These are phyloP conservation scores for Aphelenchoides avenae DNA, from an alignment of 1,140 invertebrate genomes.

Conservation along the genomic window DNA sequence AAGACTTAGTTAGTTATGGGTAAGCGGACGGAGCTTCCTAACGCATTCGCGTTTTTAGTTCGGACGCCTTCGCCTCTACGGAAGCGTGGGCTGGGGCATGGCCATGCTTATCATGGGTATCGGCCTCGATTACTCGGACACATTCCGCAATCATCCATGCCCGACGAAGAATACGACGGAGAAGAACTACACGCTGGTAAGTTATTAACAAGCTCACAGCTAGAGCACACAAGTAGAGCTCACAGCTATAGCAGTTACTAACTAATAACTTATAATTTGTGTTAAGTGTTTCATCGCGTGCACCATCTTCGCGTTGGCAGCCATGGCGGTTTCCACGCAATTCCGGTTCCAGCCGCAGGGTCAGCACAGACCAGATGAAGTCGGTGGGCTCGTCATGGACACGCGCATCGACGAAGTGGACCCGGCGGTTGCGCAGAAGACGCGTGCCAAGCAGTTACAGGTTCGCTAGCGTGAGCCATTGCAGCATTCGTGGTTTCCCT, in stretches of 20 bases:
- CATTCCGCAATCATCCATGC: slow-evolving; percentile 78
- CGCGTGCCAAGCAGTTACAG: slow-evolving; percentile 47
- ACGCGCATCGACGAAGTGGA: slow-evolving; percentile 55
- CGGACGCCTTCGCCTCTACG: slow-evolving; percentile 95
- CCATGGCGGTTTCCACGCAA: slow-evolving; percentile 76
- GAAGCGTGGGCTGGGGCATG: slow-evolving; percentile 75
- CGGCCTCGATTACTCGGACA: slow-evolving; percentile 88
- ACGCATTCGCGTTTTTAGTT: slow-evolving; percentile 88
- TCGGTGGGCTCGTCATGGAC: slow-evolving; percentile 58
- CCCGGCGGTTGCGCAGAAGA: slow-evolving; percentile 56
- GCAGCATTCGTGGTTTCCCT: not conserved
- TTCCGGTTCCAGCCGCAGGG: slow-evolving; percentile 62
- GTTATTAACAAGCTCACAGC: not conserved
- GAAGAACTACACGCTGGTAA: slow-evolving; percentile 93
- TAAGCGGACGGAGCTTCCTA: slow-evolving; percentile 70
- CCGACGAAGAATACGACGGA: slow-evolving; percentile 78
- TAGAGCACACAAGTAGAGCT: slow-evolving; percentile 11
- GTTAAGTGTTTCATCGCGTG: slow-evolving; percentile 79
- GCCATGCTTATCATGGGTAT: slow-evolving; percentile 98
- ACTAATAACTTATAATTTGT: not conserved
- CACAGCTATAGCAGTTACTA: no score
- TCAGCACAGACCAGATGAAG: slow-evolving; percentile 44
- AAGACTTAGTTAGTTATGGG: slow-evolving; percentile 3
- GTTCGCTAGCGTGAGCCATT: slow-evolving; percentile 6
- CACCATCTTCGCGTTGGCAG: slow-evolving; percentile 89